Base-by-base conservation (phyloP, 2,797 vertebrate genomes). In the Caiman crocodilus region DNA sequence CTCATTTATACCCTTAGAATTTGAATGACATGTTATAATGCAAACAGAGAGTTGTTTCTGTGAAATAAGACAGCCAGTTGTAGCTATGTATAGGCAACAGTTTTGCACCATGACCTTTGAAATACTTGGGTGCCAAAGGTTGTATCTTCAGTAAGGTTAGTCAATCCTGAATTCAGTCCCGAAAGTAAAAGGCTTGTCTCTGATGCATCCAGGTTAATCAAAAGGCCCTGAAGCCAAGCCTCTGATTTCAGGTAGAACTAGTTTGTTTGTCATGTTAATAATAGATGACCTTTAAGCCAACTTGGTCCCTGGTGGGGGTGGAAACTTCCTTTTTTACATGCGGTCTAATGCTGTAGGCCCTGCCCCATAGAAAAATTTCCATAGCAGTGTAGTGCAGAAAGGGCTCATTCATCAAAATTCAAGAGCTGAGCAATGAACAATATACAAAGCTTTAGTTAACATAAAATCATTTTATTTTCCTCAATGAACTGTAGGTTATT, bases 141-240 rank as follows among this genome's bases (percentile, higher is more conserved):
- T 13, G 17, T 55, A 28, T 55, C 42, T 28, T 77, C 32, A 42
- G 50, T 26, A 73, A 50, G 35, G 13, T 42, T 14, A 73, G 23
- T 12, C 21, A 73, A 73, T 23, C 50, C 9, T 73, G 21, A 73
- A 15, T 25, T 73, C 23, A 23, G 23, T 42, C 42, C 81, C 58
- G 64, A 32, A 73, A 80, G 57, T 35, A 84, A 59, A 59, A 73
- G 67, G 35, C 50, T 82, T 20, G 32, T 5, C 61, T 92, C 73
- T 84, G 90, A 78, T 84, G 92, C 91, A 83, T 89, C 76, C 84
- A 84, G 18, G 65, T 76, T 90, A 92, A 93, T 94, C 88, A 78
- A 90, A 92, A 73, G 1, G 3, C 88, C 76, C 9, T 74, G 30
- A 20, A 84, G 73, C 76, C 79, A 89, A 93, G 90, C 75, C 80